Conservation (phyloP, 2,113 vertebrate species). For the Mesocricetus auratus region DNA sequence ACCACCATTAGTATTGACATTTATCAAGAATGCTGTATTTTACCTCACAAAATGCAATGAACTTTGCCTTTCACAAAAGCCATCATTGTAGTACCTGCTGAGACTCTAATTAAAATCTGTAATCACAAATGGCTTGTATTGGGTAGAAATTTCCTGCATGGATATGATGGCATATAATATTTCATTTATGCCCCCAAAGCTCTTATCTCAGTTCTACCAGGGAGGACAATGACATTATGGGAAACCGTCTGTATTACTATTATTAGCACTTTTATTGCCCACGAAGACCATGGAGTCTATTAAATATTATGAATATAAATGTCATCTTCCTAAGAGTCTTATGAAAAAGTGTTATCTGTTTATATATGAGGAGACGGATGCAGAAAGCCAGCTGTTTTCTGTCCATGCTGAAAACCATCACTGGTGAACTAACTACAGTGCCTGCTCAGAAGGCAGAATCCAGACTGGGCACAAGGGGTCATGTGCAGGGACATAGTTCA, state of each 20-base stretch:
- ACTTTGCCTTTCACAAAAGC: background rate
- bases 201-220: background rate
- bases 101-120: background rate
- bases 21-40: background rate
- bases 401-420: background rate
- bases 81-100: background rate
- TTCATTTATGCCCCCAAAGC: background rate
- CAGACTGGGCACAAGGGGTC: too few species aligned
- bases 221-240: background rate
- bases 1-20: background rate
- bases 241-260: background rate
- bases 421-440: background rate
- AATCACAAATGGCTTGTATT: background rate
- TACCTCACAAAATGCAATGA: background rate
- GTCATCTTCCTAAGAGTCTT: background rate
- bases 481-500: too few species aligned
- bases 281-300: background rate
- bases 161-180: background rate
- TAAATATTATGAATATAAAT: background rate
- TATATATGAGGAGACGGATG: background rate
- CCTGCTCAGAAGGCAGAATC: background rate
- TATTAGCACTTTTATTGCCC: background rate
- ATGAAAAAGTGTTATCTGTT: background rate
- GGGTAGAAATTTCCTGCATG: background rate
- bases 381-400: background rate